phyloP scores from a whole-genome alignment of 1,140 invertebrate genomes.

The Mya arenaria region DNA sequence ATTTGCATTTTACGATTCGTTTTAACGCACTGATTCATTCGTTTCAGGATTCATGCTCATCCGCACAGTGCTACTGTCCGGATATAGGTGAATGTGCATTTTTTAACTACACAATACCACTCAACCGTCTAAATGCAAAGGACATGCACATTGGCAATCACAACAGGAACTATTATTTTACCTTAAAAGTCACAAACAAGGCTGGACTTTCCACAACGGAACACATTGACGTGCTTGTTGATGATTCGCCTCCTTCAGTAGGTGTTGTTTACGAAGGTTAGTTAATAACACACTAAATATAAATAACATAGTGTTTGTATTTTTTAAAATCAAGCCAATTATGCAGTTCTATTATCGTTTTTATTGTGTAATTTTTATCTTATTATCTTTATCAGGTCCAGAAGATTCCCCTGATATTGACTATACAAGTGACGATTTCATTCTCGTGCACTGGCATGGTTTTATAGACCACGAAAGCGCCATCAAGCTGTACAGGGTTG shows the following conservation, averaged over 20 bases:
- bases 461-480: slow-evolving; percentile 68
- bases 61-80: slow-evolving; percentile 55
- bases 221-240: slow-evolving; percentile 52
- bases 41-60: background rate
- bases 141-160: slow-evolving; percentile 61
- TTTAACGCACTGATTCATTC: background rate
- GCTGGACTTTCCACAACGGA: slow-evolving; percentile 45
- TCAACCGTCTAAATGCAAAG: slow-evolving; percentile 52
- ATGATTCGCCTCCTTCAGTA: slow-evolving; percentile 59
- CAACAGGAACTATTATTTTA: slow-evolving; percentile 59
- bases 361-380: too few species aligned
- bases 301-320: too few species aligned
- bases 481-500: slow-evolving; percentile 55
- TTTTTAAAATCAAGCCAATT: too few species aligned
- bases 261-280: slow-evolving; percentile 63
- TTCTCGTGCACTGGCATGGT: slow-evolving; percentile 60
- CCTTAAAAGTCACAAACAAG: slow-evolving; percentile 56
- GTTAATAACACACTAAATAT: too few species aligned
- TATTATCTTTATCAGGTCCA: too few species aligned
- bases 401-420: slow-evolving; percentile 54
- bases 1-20: too few species aligned
- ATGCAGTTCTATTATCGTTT: too few species aligned
- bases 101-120: slow-evolving; percentile 34
- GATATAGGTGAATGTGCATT: slow-evolving; percentile 48
- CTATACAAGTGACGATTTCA: slow-evolving; percentile 53